phyloP scores from a whole-genome alignment of 2,888 invertebrate species.

The Galerucella nymphaeae region DNA sequence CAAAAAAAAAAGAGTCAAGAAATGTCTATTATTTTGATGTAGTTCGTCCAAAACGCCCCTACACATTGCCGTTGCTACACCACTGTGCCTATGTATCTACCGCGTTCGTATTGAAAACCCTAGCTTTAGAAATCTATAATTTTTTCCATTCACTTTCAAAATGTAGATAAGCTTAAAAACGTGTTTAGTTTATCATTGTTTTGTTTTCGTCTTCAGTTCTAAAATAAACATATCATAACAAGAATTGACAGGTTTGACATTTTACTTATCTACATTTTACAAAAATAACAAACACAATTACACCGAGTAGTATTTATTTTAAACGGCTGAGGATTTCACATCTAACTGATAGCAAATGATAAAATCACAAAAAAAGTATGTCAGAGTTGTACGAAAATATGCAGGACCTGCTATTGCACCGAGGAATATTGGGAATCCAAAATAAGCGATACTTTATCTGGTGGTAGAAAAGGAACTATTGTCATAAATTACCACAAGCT shows the following conservation, averaged over 20 bases:
- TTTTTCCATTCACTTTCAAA: not conserved
- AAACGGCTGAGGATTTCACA: too few relatives aligned
- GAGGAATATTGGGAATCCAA: too few relatives aligned
- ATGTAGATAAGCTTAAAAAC: not conserved
- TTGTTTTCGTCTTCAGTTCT: not conserved
- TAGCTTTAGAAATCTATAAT: not conserved
- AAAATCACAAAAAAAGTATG: too few relatives aligned
- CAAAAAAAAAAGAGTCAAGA: too few relatives aligned
- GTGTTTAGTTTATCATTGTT: conserved; percentile 2
- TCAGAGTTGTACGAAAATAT: too few relatives aligned
- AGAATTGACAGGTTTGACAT: conserved; percentile 7
- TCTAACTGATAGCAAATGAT: too few relatives aligned
- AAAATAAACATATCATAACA: conserved; percentile 1
- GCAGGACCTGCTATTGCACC: too few relatives aligned
- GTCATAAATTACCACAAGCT: too few relatives aligned
- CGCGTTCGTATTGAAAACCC: not conserved
- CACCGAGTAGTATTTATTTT: not conserved
- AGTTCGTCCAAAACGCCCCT: not conserved
- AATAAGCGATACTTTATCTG: too few relatives aligned
- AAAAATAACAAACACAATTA: conserved; percentile 14
- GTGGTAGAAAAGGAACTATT: too few relatives aligned
- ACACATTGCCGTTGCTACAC: not conserved
- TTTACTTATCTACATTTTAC: not conserved
- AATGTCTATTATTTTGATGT: too few relatives aligned
- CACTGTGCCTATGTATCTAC: not conserved